Percentiles rank a stretch among this genome's conserved stretches.
phyloP scores from a whole-genome alignment of 1,140 invertebrate species.

The Drosophila lacertosa region DNA sequence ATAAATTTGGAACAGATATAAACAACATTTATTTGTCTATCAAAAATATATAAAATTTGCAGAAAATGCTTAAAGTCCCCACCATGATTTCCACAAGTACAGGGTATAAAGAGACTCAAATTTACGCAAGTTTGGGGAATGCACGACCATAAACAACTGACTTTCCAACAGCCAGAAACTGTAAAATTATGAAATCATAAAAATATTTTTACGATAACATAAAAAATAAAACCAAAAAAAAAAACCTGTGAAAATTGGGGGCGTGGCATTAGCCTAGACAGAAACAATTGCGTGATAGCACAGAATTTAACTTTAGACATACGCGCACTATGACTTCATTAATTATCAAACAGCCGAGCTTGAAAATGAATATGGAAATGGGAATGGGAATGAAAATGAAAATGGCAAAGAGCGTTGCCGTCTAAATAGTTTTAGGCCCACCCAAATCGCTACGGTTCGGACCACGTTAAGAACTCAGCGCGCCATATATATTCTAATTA shows the following conservation, averaged over 20 bases:
- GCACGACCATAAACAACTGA: conserved; percentile 61
- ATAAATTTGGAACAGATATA: no score
- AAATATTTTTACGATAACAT: conserved; percentile 83
- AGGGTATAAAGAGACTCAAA: conserved; percentile 26
- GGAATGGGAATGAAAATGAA: no score
- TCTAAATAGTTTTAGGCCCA: conserved; percentile 43
- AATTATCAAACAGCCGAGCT: conserved; percentile 71
- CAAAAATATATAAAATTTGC: no score
- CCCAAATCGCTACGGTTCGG: conserved; percentile 23
- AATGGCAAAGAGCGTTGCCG: conserved; percentile 51
- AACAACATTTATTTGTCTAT: no score
- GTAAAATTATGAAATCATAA: conserved; percentile 83
- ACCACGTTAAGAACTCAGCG: conserved; percentile 46
- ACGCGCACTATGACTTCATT: conserved; percentile 71
- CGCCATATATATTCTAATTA: conserved; percentile 76
- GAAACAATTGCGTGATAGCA: conserved; percentile 73
- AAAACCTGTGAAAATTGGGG: conserved; percentile 61
- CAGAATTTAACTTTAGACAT: conserved; percentile 77
- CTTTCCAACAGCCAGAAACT: conserved; percentile 52
- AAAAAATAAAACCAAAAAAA: conserved; percentile 41
- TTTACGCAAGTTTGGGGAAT: conserved; percentile 26
- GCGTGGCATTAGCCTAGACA: conserved; percentile 51
- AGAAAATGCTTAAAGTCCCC: no score
- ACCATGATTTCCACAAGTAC: no score
- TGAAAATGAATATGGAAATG: no score